phyloP scores from a whole-genome alignment of 2,113 vertebrate genomes.

The Trogon surrucura region DNA sequence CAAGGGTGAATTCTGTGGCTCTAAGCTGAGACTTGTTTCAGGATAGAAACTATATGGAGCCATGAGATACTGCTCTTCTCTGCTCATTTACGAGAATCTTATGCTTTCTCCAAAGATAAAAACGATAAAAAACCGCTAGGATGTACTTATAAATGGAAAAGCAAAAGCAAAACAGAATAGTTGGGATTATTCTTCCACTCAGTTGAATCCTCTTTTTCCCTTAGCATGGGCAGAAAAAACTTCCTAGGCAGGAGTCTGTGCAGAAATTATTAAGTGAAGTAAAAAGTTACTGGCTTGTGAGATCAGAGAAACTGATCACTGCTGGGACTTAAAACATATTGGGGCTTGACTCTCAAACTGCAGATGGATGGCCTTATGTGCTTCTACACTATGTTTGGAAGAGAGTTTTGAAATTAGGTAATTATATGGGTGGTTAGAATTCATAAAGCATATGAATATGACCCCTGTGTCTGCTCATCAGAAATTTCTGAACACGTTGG shows the following conservation, averaged over 20 bases:
- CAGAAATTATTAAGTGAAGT: neutral
- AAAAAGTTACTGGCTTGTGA: constrained; percentile 22
- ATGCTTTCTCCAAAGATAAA: neutral
- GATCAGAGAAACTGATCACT: constrained; percentile 7
- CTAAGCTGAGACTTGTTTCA: neutral
- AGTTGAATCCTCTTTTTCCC: neutral
- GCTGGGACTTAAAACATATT: neutral
- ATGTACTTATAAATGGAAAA: neutral
- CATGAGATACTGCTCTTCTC: neutral
- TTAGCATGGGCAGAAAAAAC: neutral
- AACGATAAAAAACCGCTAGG: neutral
- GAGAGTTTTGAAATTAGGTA: constrained; percentile 14
- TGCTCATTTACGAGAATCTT: neutral
- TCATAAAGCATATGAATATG: constrained; percentile 26
- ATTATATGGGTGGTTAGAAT: constrained; percentile 22
- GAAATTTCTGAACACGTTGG: neutral
- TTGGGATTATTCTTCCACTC: neutral
- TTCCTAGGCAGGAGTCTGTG: neutral
- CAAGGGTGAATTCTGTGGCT: neutral
- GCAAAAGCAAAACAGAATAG: neutral
- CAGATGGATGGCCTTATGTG: neutral
- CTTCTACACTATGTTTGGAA: neutral
- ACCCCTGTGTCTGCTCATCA: neutral
- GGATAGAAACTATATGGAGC: neutral
- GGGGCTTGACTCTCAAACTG: neutral